Percentiles rank a stretch among this genome's conserved stretches.
Evolutionary conservation across 2,888 invertebrate genomes (phyloP).

Genomic region (Drosophila monieri): DNA sequence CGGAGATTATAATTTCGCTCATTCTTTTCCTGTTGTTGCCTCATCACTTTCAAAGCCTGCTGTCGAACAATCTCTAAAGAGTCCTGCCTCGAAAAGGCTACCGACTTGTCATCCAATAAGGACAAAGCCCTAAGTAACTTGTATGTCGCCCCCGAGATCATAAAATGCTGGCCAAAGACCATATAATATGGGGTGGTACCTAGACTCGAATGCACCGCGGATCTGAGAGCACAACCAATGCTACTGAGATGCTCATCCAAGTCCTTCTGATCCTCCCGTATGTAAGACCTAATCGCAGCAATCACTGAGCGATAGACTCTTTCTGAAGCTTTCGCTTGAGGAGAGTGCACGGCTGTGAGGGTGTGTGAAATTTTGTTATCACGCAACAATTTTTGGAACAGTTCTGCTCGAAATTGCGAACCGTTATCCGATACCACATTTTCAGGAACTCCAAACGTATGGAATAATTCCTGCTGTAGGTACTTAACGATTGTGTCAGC

Average conservation of each 20-base stretch:
- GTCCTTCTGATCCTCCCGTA: neutral
- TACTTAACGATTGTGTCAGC: neutral
- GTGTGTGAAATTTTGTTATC: neutral
- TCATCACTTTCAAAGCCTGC: too few relatives aligned
- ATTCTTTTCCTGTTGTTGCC: too few relatives aligned
- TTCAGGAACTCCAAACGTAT: slow-evolving; percentile 7
- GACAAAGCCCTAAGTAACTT: too few relatives aligned
- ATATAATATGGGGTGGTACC: neutral
- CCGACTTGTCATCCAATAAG: too few relatives aligned
- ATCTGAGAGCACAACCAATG: neutral
- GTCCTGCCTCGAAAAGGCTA: too few relatives aligned
- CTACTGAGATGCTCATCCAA: neutral
- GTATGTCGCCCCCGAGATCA: neutral
- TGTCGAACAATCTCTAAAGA: too few relatives aligned
- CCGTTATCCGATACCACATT: neutral
- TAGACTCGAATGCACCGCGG: neutral
- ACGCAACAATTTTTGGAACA: neutral
- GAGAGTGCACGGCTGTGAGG: neutral
- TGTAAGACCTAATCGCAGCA: neutral
- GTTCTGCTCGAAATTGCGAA: neutral
- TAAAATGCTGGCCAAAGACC: neutral
- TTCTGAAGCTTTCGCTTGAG: too few relatives aligned
- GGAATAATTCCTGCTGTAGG: neutral
- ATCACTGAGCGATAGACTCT: slow-evolving; percentile 10
- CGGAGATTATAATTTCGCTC: too few relatives aligned